phyloP scores from a whole-genome alignment of 1,140 invertebrate species.

The Mizuhopecten yessoensis region DNA sequence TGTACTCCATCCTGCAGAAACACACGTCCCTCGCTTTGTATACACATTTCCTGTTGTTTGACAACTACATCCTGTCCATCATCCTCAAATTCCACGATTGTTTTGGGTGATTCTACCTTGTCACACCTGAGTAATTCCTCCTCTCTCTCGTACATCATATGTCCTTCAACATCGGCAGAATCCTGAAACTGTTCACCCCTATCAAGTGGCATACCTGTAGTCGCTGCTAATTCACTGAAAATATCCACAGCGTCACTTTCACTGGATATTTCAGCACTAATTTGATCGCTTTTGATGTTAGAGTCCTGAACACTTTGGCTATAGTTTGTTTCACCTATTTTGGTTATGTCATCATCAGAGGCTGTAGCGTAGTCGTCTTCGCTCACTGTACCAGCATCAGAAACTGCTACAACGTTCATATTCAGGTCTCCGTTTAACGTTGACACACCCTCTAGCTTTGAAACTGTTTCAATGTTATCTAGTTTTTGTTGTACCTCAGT shows the following conservation, averaged over 20 bases:
- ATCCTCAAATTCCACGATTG: background rate
- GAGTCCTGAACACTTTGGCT: background rate
- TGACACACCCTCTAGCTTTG: background rate
- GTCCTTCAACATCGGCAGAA: background rate
- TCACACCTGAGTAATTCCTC: background rate
- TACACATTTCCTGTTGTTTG: background rate
- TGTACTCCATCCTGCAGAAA: background rate
- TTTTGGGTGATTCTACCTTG: background rate
- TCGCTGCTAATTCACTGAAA: conserved; percentile 6
- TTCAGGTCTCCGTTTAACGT: background rate
- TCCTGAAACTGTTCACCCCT: background rate
- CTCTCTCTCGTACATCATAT: background rate
- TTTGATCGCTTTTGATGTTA: background rate
- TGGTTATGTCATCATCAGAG: background rate
- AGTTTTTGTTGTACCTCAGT: background rate
- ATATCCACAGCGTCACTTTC: background rate
- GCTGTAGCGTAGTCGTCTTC: background rate
- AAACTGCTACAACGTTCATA: background rate
- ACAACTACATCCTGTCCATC: background rate
- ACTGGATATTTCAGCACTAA: background rate
- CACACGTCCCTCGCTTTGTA: background rate
- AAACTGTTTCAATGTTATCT: background rate
- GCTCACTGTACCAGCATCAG: background rate
- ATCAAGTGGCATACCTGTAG: background rate
- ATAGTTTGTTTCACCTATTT: background rate